Evolutionary conservation across 2,888 invertebrate species (phyloP), one percentile per base, ranked within the genome.

Genomic region (Dyspetes luteomarginatus): DNA sequence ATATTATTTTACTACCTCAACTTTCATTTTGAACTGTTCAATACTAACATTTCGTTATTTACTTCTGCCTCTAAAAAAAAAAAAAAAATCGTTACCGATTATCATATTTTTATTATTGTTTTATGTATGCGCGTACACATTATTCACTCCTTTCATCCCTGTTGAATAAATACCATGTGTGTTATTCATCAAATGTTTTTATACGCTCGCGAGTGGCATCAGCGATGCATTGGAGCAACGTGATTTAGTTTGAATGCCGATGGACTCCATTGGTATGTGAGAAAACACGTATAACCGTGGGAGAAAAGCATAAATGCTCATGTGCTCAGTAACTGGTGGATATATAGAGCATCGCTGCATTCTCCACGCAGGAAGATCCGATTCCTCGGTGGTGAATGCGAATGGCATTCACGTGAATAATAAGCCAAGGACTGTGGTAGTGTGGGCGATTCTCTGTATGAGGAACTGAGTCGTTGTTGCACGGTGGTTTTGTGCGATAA

Each of bases 381-480:
- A 81, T 81, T 81, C 73, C 64, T 73, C 77, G 68, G 64, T 50
- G 72, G 56, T 81, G 74, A 74, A 72, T 76, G 58, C 69, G 55
- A 36, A 74, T 65, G 48, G 76, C 64, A 81, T 81, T 81, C 77
- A 69, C 73, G 73, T 56, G 81, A 69, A 81, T 81, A 81, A 77
- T 81, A 81, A 81, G 77, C 73, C 68, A 65, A 26, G 36, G 24
- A 41, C 65, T 65, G 48, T 12, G 68, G 60, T 12, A 36, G 41
- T 17, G 7, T 17, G 55, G 24, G n/a, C n/a, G n/a, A n/a, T n/a
- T n/a, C n/a, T n/a, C n/a, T n/a, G n/a, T n/a, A n/a, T n/a, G n/a
- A n/a, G n/a, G 41, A 58, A 17, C 45, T 64, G 67, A 30, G 17
- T 19, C 72, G 72, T 76, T 72, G 76, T 73, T 64, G 76, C 67